These are phyloP conservation scores for Drosophila siamana DNA, from an alignment of 2,888 invertebrate genomes.

Conservation along the genomic window DNA sequence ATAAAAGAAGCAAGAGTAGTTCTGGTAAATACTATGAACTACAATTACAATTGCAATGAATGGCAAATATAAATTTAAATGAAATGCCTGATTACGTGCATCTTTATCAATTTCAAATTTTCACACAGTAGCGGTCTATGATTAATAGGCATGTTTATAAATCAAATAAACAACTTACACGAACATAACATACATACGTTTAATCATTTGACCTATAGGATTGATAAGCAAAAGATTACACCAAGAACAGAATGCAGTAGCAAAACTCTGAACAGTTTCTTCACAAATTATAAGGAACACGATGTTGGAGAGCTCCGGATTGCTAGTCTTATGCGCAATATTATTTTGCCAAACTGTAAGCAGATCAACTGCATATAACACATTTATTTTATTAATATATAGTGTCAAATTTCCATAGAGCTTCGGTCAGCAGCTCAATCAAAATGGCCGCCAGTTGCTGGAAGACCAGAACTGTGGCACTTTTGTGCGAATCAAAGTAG, in stretches of 20 bases:
- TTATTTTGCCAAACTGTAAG: slow-evolving; percentile 4
- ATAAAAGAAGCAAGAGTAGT: too few species aligned
- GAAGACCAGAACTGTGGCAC: slow-evolving; percentile 26
- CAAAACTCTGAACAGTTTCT: slow-evolving; percentile 1
- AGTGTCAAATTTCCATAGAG: not conserved
- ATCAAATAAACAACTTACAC: not conserved
- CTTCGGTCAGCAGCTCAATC: slow-evolving; percentile 4
- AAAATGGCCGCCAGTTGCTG: slow-evolving; percentile 20
- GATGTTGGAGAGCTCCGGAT: not conserved
- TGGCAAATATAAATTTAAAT: too few species aligned
- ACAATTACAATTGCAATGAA: too few species aligned
- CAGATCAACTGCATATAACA: not conserved
- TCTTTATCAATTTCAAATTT: too few species aligned
- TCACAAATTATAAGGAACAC: not conserved
- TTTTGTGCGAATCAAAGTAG: slow-evolving; percentile 13
- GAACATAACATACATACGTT: too few species aligned
- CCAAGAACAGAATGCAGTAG: not conserved
- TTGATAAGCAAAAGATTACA: slow-evolving; percentile 23
- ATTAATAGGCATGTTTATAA: too few species aligned
- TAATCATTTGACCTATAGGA: slow-evolving; percentile 5
- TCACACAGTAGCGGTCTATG: not conserved
- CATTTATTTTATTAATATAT: not conserved
- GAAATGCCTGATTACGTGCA: too few species aligned
- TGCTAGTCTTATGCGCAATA: slow-evolving; percentile 3
- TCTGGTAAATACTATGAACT: too few species aligned